A percentile compares a stretch with the other conserved stretches of the same genome.
Evolutionary conservation across 2,888 invertebrate species (phyloP).

Genomic region (Hydriomena furcata): DNA sequence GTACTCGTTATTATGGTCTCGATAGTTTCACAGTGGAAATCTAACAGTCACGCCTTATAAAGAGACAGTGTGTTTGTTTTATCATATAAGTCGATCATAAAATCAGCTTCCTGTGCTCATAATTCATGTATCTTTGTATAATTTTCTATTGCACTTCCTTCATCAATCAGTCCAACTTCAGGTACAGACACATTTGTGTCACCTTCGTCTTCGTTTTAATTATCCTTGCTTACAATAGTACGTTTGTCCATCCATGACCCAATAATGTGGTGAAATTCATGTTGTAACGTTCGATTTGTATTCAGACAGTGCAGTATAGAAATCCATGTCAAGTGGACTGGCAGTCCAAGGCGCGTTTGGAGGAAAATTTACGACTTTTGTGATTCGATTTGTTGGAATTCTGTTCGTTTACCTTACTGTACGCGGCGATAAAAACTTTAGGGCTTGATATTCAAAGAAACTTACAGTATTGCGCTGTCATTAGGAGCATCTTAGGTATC

Average conservation of each 20-base stretch:
- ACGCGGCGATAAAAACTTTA: not conserved
- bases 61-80: constrained; percentile 6
- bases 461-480: too few relatives aligned
- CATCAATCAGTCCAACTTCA: constrained; percentile 37
- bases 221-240: constrained; percentile 57
- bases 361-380: constrained; percentile 72
- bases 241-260: constrained; percentile 71
- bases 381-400: constrained; percentile 49
- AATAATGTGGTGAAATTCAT: constrained; percentile 81
- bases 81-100: constrained; percentile 16
- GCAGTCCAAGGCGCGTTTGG: constrained; percentile 64
- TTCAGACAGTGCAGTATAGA: constrained; percentile 73
- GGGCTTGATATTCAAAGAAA: too few relatives aligned
- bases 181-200: constrained; percentile 42
- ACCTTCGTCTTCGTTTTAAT: constrained; percentile 48
- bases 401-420: constrained; percentile 26
- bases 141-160: constrained; percentile 34
- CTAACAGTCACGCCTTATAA: constrained; percentile 16
- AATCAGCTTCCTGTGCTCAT: constrained; percentile 19
- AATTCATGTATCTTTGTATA: constrained; percentile 22
- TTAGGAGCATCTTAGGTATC: too few relatives aligned
- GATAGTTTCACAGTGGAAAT: constrained; percentile 19
- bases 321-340: constrained; percentile 81
- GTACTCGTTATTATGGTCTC: constrained; percentile 1
- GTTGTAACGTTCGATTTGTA: constrained; percentile 76